A percentile compares a stretch with the other conserved stretches of the same genome.
These are phyloP conservation scores for Chromoteleia sp. DNA, from an alignment of 2,888 invertebrate species.

Conservation along the genomic window DNA sequence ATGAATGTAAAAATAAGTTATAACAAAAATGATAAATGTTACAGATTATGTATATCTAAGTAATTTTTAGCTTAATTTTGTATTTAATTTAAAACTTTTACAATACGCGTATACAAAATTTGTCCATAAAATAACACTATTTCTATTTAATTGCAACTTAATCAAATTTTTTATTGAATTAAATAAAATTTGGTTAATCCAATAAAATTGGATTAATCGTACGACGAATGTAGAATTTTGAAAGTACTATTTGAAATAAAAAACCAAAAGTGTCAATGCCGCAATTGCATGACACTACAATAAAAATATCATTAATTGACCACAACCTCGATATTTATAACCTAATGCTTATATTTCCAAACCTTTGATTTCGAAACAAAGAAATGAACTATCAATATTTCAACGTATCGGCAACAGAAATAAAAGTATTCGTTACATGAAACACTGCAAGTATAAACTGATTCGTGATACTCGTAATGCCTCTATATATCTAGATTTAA, in stretches of 20 bases:
- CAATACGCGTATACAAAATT: too few relatives aligned
- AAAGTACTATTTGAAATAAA: not conserved
- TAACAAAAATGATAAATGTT: too few relatives aligned
- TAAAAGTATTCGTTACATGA: not conserved
- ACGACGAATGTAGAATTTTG: not conserved
- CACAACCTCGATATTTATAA: slow-evolving; percentile 2
- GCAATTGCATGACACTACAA: not conserved
- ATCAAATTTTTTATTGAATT: too few relatives aligned
- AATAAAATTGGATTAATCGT: not conserved
- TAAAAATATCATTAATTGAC: not conserved
- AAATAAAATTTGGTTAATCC: too few relatives aligned
- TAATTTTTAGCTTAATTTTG: too few relatives aligned
- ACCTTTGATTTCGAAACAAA: slow-evolving; percentile 4
- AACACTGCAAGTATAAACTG: not conserved
- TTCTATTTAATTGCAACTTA: too few relatives aligned
- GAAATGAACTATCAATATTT: slow-evolving; percentile 9
- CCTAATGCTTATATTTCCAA: not conserved
- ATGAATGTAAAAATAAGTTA: too few relatives aligned
- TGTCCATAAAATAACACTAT: too few relatives aligned
- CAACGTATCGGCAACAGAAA: not conserved
- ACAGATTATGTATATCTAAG: too few relatives aligned
- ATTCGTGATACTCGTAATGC: not conserved
- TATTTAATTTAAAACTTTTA: too few relatives aligned
- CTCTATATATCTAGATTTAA: not conserved
- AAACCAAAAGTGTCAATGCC: not conserved